Conservation (phyloP, 1,140 invertebrate species). For the Solenopsis fugax region DNA sequence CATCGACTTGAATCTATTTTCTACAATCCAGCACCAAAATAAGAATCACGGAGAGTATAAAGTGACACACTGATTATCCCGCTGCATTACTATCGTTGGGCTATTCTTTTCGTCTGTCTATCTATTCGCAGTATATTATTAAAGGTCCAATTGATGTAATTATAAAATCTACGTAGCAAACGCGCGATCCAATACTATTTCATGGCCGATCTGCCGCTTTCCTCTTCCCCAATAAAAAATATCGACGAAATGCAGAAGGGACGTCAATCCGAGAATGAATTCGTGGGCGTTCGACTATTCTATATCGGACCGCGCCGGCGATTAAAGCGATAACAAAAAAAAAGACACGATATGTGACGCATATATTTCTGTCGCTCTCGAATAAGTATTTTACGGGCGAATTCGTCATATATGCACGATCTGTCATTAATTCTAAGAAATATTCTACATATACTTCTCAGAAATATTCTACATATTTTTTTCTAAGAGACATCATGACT, state of each 20-base stretch:
- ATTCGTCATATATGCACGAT: not conserved
- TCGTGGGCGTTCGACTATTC: constrained; percentile 49
- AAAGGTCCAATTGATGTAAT: constrained; percentile 9
- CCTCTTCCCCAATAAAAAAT: constrained; percentile 32
- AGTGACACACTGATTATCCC: not conserved
- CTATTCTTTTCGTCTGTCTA: not conserved
- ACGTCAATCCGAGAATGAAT: constrained; percentile 47
- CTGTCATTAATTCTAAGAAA: not conserved
- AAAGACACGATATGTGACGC: constrained; percentile 17
- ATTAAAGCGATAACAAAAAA: constrained; percentile 61
- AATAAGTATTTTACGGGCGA: constrained; percentile 15
- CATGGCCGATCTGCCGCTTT: constrained; percentile 14
- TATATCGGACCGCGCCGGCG: constrained; percentile 35
- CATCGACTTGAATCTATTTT: not conserved
- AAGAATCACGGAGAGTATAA: not conserved
- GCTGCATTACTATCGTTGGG: not conserved
- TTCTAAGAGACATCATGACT: too few species aligned
- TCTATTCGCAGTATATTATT: constrained; percentile 20
- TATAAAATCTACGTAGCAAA: not conserved
- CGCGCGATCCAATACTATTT: constrained; percentile 25
- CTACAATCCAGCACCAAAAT: not conserved
- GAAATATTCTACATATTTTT: not conserved
- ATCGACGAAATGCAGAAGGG: constrained; percentile 53
- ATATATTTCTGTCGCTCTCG: constrained; percentile 13
- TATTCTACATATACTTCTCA: not conserved